Base-by-base conservation (phyloP, 2,888 invertebrate species). In the Lasioglossum malachurum region DNA sequence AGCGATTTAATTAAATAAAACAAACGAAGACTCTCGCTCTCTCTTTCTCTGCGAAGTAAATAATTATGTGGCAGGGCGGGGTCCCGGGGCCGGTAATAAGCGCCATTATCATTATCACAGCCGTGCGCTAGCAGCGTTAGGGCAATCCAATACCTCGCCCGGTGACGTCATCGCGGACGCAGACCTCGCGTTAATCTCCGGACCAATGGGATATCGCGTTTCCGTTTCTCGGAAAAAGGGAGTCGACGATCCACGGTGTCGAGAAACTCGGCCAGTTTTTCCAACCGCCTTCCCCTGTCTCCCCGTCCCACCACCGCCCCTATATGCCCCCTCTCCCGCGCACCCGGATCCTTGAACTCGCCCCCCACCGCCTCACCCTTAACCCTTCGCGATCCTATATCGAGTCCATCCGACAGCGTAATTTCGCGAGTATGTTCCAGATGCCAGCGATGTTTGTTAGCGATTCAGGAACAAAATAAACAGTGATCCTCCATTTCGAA, bases 181-280 rank as follows among this genome's bases (percentile, higher is more conserved):
- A 67, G 38, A 69, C 27, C n/a, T 49, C 46, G n/a, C 72, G 82
- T 69, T 74, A 81, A 82, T 82, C 69, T 67, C 46, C 46, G 10
- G 46, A 19, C 44, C 38, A 69, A 69, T 31, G 81, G 53, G 14
- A 41, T 49, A 67, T 60, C 27, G 60, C 41, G 76, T 67, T 27
- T 77, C 69, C 69, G 78, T 78, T 71, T 71, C 78, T 78, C 49
- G 27, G 69, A 27, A 41, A 49, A 12, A 38, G 38, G 60, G 60
- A 27, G 49, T 49, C 38, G 69, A 60, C 41, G 49, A 27, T 57
- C 53, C 31, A 72, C 8, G 64, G 75, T 35, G n/a, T 49, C 69
- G 53, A 46, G 46, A 72, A 81, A 60, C 44, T 78, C 78, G 44
- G 78, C 64, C 64, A 71, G 69, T 77, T 81, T 81, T 71, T 57